Evolutionary conservation across 2,113 vertebrate genomes (phyloP), one percentile per base, ranked within the genome.

Genomic region (Larimichthys crocea): DNA sequence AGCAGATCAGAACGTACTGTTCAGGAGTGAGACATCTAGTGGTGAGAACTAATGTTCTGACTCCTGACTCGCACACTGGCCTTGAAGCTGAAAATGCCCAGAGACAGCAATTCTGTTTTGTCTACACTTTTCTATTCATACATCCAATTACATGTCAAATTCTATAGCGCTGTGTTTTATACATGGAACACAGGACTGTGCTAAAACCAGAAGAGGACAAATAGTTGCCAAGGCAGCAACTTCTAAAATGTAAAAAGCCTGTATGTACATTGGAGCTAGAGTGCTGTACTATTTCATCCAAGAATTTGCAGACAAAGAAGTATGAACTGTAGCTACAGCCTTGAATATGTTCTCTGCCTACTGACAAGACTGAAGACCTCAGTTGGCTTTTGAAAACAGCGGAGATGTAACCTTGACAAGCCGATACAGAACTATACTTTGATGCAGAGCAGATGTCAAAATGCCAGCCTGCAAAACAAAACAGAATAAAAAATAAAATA

Each of bases 331-430:
- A 61, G 67, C 63, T 20, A 3, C 44, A 74, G 75, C 60, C 70
- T 69, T 83, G 81, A 72, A 73, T 67, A 9, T 68, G 66, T 17
- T 17, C 24, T 50, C 19, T 19, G 50, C 19, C 17, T n/a, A 2
- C 12, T 52, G n/a, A 80, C 40, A n/a, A 60, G 1, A 61, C 35
- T 4, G 14, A 66, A 26, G 55, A 49, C 60, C 24, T 77, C 10
- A 11, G 35, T 22, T 69, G 70, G 69, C 74, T 75, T 82, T 55
- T 63, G 48, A 86, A 59, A 19, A 66, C 67, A 80, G 61, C 62
- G 67, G 60, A 55, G 52, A 70, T 74, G 46, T 24, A 73, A 74
- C 91, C 89, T 88, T 88, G 89, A 83, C 62, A 3, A 22, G 70
- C 64, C 52, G 81, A 79, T 82, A 72, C 52, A 76, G 40, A 66